Percentiles rank a stretch among this genome's conserved stretches.
Conservation (phyloP, 1,140 invertebrate genomes). For the Ctenoplectra terminalis region DNA sequence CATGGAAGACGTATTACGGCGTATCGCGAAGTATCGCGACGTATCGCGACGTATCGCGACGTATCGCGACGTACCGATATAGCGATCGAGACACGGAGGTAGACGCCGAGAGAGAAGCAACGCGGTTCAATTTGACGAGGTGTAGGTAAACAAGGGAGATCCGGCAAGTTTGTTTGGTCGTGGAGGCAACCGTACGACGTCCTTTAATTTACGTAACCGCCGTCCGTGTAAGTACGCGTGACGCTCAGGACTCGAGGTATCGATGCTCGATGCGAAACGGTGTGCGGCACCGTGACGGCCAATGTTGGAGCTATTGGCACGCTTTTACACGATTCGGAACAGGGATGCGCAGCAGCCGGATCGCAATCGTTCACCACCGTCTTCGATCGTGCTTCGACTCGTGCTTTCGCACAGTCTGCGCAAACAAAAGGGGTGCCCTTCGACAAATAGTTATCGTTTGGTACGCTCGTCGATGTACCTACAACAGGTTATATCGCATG, state of each 20-base stretch:
- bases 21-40: neutral
- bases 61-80: neutral
- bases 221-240: neutral
- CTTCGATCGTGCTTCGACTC: conserved; percentile 44
- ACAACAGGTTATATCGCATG: conserved; percentile 50
- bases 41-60: neutral
- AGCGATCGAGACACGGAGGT: neutral
- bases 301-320: neutral
- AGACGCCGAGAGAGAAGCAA: conserved; percentile 25
- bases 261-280: conserved; percentile 46
- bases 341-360: neutral
- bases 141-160: conserved; percentile 79
- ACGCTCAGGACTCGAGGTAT: conserved; percentile 41
- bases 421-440: conserved; percentile 81
- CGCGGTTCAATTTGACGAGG: conserved; percentile 79
- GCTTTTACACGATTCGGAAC: neutral
- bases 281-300: neutral
- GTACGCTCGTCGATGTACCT: conserved; percentile 66
- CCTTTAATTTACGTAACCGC: conserved; percentile 78
- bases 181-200: conserved; percentile 76
- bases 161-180: conserved; percentile 79
- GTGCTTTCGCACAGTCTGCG: conserved; percentile 69
- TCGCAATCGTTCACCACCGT: neutral
- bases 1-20: conserved; percentile 17
- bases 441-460: conserved; percentile 81